Percentiles rank a stretch among this genome's conserved stretches.
These are phyloP conservation scores for Macrosteles quadrilineatus DNA, from an alignment of 1,140 invertebrate species.

Conservation along the genomic window DNA sequence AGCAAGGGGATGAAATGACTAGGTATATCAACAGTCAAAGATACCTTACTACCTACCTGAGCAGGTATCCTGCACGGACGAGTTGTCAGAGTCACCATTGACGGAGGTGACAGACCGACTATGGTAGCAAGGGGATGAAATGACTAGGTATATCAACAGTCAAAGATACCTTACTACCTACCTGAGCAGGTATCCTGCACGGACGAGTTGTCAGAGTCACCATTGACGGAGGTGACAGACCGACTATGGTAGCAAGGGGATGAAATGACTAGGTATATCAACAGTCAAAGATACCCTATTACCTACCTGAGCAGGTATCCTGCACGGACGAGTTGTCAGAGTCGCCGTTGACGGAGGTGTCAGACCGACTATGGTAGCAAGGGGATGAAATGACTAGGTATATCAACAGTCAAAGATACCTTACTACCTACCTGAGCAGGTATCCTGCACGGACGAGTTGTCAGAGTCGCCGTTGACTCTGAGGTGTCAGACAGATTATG, in stretches of 20 bases:
- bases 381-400: not conserved
- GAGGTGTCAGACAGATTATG: too few species aligned
- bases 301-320: slow-evolving; percentile 40
- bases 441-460: slow-evolving; percentile 48
- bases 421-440: slow-evolving; percentile 30
- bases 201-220: too few species aligned
- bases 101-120: slow-evolving; percentile 41
- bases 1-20: too few species aligned
- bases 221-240: too few species aligned
- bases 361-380: slow-evolving; percentile 49
- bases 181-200: too few species aligned
- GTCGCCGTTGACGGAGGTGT: slow-evolving; percentile 45
- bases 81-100: slow-evolving; percentile 50
- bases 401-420: not conserved
- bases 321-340: slow-evolving; percentile 51
- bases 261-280: too few species aligned
- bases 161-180: too few species aligned
- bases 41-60: slow-evolving; percentile 33
- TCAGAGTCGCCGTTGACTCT: slow-evolving; percentile 48
- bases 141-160: too few species aligned
- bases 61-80: slow-evolving; percentile 48
- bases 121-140: too few species aligned
- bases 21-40: too few species aligned
- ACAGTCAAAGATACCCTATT: too few species aligned
- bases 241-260: too few species aligned